phyloP scores from a whole-genome alignment of 1,140 invertebrate genomes.

The Leptoteleia sp. region DNA sequence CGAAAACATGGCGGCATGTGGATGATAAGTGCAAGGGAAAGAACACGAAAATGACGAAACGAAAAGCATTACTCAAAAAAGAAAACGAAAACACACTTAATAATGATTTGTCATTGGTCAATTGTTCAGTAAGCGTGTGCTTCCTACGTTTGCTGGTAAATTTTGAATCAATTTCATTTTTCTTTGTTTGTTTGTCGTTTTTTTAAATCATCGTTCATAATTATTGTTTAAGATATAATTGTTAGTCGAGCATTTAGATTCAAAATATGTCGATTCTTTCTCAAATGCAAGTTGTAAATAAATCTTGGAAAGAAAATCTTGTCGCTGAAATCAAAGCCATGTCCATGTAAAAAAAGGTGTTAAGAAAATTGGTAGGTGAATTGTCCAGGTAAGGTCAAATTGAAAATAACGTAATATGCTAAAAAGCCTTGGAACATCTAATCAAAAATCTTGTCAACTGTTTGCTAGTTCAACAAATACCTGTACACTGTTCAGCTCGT shows the following conservation, averaged over 20 bases:
- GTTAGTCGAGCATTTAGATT: too few relatives aligned
- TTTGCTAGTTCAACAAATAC: constrained; percentile 71
- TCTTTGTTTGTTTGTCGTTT: neutral
- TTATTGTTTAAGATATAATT: too few relatives aligned
- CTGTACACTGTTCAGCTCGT: constrained; percentile 85
- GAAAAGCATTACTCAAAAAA: constrained; percentile 71
- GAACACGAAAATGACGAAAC: constrained; percentile 72
- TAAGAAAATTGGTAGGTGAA: constrained; percentile 6
- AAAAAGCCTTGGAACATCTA: constrained; percentile 50
- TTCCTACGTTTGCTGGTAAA: constrained; percentile 19
- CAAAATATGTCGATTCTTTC: too few relatives aligned
- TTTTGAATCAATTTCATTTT: neutral
- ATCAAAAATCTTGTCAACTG: constrained; percentile 2
- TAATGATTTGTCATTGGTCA: constrained; percentile 22
- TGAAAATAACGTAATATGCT: constrained; percentile 18
- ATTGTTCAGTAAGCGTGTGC: constrained; percentile 58
- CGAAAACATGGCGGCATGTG: constrained; percentile 49
- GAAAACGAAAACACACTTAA: constrained; percentile 46
- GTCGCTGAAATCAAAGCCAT: constrained; percentile 19
- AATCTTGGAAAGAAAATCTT: constrained; percentile 24
- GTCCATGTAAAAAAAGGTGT: constrained; percentile 7
- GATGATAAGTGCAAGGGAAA: constrained; percentile 72
- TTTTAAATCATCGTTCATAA: too few relatives aligned
- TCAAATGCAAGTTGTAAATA: too few relatives aligned
- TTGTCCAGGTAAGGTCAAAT: neutral